Evolutionary conservation across 1,140 invertebrate genomes (phyloP).

Genomic region (Papilio machaon): DNA sequence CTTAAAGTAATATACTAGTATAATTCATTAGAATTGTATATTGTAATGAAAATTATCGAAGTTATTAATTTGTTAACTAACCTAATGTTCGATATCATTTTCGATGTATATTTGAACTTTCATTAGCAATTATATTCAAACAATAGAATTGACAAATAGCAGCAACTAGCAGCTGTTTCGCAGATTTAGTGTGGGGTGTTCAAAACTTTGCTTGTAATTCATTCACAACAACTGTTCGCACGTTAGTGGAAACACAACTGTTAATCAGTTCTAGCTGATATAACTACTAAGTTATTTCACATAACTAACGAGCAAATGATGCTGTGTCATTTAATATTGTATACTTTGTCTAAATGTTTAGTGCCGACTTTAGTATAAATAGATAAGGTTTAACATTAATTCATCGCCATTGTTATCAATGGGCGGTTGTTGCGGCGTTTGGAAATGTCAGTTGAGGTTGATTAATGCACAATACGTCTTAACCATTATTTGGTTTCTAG

Average conservation of each 20-base stretch:
- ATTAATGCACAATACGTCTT: background rate
- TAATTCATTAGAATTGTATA: background rate
- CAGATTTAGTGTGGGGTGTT: background rate
- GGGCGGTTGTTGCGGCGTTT: background rate
- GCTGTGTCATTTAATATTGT: background rate
- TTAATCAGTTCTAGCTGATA: background rate
- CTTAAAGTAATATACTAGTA: background rate
- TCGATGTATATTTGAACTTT: background rate
- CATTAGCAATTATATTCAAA: slow-evolving; percentile 1
- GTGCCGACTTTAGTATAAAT: no score
- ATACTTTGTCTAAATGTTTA: background rate
- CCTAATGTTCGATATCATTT: background rate
- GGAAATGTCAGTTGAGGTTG: background rate
- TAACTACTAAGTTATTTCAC: background rate
- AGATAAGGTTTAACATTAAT: no score
- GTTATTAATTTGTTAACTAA: background rate
- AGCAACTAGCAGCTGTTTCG: background rate
- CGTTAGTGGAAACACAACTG: background rate
- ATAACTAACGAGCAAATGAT: slow-evolving; percentile 14
- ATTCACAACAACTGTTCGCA: background rate
- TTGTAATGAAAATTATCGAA: no score
- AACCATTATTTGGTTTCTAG: background rate
- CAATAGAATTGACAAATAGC: slow-evolving; percentile 7
- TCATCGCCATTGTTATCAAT: background rate
- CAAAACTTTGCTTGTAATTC: slow-evolving; percentile 5